These are phyloP conservation scores for Andrena chrysosceles DNA, from an alignment of 2,888 invertebrate species.

Conservation along the genomic window DNA sequence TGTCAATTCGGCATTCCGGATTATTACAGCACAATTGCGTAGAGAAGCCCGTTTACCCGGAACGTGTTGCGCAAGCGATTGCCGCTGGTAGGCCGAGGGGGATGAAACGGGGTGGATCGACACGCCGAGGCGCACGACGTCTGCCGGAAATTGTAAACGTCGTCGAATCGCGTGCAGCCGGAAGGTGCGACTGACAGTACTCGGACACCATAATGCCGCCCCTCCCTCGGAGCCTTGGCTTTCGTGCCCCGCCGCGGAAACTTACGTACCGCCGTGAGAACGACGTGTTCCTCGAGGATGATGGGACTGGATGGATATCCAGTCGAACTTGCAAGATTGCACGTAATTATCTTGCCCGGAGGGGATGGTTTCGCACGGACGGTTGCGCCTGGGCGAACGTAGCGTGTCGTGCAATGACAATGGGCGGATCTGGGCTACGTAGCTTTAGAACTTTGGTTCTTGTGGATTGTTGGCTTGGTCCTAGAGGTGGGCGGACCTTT, in stretches of 20 bases:
- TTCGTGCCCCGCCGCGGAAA: conserved; percentile 58
- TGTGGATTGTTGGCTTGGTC: neutral
- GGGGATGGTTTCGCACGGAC: conserved; percentile 28
- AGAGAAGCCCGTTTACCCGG: conserved; percentile 65
- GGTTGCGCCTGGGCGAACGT: conserved; percentile 17
- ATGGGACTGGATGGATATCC: conserved; percentile 36
- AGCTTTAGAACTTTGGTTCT: neutral
- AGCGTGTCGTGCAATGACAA: neutral
- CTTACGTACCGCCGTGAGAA: conserved; percentile 39
- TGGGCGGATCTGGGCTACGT: conserved; percentile 2
- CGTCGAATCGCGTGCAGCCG: conserved; percentile 78
- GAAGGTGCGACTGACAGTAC: conserved; percentile 80
- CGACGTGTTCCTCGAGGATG: conserved; percentile 44
- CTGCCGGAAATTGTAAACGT: conserved; percentile 79
- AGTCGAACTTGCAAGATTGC: conserved; percentile 57
- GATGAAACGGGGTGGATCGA: conserved; percentile 36
- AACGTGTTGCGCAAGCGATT: conserved; percentile 61
- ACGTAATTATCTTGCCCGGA: conserved; percentile 48
- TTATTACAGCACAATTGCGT: conserved; percentile 69
- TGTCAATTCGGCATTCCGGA: conserved; percentile 67
- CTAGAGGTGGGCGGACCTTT: neutral
- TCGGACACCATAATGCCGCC: conserved; percentile 68
- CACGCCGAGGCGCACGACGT: conserved; percentile 63
- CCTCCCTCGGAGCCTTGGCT: conserved; percentile 56
- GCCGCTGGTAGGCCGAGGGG: conserved; percentile 21